Conservation (phyloP, 2,113 vertebrate species). For the Gopherus flavomarginatus region DNA sequence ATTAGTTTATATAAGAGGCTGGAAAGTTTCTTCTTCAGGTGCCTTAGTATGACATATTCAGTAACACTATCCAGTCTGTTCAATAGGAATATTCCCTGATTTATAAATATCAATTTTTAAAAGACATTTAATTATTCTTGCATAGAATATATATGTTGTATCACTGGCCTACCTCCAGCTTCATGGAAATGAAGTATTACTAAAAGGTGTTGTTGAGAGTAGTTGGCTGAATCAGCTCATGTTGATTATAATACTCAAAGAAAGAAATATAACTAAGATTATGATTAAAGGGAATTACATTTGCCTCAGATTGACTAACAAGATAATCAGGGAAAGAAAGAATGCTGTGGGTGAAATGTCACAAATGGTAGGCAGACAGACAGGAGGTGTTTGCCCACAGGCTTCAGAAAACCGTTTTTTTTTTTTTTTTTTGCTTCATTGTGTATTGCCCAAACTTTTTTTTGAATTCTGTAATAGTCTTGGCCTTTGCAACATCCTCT, state of each 20-base stretch:
- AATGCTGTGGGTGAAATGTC: conserved; percentile 21
- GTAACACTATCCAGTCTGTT: not conserved
- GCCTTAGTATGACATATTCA: not conserved
- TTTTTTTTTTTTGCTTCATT: conserved; percentile 19
- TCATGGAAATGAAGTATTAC: conserved; percentile 65
- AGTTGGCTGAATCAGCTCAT: conserved; percentile 47
- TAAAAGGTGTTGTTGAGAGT: conserved; percentile 53
- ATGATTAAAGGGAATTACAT: conserved; percentile 45
- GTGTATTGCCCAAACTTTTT: not conserved
- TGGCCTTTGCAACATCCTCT: too few species aligned
- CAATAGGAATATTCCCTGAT: not conserved
- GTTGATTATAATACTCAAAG: conserved; percentile 53
- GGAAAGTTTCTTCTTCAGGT: not conserved
- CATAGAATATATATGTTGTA: conserved; percentile 49
- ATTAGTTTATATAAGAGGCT: conserved; percentile 12
- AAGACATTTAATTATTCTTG: conserved; percentile 21
- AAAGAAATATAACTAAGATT: conserved; percentile 41
- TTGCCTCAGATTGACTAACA: conserved; percentile 47
- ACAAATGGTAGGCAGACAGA: not conserved
- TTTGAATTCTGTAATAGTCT: too few species aligned
- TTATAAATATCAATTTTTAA: conserved; percentile 23
- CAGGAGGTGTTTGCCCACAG: conserved; percentile 18
- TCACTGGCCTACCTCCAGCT: conserved; percentile 46
- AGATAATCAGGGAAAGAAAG: conserved; percentile 45
- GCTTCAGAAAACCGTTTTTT: conserved; percentile 1